Evolutionary conservation across 37 sponge, comb jelly and placozoan genomes (phyloP), one percentile per base, ranked within the genome.

Genomic region (Hexactinellida sp.): DNA sequence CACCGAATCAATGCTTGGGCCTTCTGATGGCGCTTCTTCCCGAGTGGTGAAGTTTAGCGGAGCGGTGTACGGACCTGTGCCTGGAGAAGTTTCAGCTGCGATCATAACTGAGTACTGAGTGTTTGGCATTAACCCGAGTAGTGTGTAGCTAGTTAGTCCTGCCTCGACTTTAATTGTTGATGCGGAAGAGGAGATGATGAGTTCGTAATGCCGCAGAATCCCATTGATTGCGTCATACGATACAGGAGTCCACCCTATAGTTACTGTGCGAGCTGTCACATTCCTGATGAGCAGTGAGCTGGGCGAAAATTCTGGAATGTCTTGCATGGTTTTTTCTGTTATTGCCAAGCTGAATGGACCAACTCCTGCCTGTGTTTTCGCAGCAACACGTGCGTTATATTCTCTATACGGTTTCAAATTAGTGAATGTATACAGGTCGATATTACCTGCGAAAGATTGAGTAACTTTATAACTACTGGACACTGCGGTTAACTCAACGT

Each of bases 21-120:
- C 76, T 32, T 32, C 76, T n/a, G 76, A 63, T 10, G 76, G 76
- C 5, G 76, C 76, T 63, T 10, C 76, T n/a, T 63, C 76, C 25
- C 21, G 25, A 7, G 76, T 63, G 34, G 76, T 63, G 34, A 63
- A 63, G 76, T 63, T 63, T 3, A 63, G 76, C 34, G 34, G 34
- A 23, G 76, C 1, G 34, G 76, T 63, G 76, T 63, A 63, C 5
- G 76, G 76, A 63, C 76, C 76, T 21, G 76, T 63, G 25, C 76
- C 76, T 23, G 76, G 76, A 32, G 76, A 63, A 7, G 76, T 63
- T 63, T 63, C 76, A 63, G 76, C 76, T 63, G 76, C 76, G 25
- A 63, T 63, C 34, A 5, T 63, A 7, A 63, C 34, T 63, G 76
- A 63, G 76, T 63, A 63, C 3, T n/a, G 32, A 63, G 76, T 63